phyloP scores from a whole-genome alignment of 2,797 vertebrate species.

The Darevskia nairensis region DNA sequence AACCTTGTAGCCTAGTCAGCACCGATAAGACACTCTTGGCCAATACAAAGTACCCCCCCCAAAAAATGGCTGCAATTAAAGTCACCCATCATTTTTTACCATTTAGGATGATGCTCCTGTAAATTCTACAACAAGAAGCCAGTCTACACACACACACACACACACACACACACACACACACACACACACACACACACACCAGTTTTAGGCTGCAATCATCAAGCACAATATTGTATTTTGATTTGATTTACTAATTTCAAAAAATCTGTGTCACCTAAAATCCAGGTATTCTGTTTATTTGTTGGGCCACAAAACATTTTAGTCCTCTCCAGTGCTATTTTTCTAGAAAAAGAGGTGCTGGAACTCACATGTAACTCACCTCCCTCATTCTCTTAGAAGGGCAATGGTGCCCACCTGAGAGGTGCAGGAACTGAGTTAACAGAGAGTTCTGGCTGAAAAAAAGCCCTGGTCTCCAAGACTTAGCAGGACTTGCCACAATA shows the following conservation, averaged over 20 bases:
- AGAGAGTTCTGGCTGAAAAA: too few species aligned
- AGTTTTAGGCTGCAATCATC: background rate
- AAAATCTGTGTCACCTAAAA: too few species aligned
- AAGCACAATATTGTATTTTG: background rate
- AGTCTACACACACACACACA: background rate
- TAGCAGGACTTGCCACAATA: background rate
- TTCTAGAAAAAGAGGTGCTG: too few species aligned
- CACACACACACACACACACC: too few species aligned
- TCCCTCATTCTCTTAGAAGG: too few species aligned
- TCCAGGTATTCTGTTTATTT: background rate
- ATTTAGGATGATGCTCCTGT: slow-evolving; percentile 53
- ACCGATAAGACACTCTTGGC: slow-evolving; percentile 38
- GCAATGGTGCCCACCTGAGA: too few species aligned
- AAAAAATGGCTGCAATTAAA: slow-evolving; percentile 34
- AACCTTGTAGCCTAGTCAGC: too few species aligned
- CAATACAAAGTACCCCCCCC: background rate
- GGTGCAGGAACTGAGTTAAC: too few species aligned
- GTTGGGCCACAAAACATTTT: background rate
- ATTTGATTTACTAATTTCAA: background rate
- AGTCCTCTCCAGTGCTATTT: background rate
- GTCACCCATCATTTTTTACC: slow-evolving; percentile 51
- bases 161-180: too few species aligned
- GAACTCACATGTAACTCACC: too few species aligned
- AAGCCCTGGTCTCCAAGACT: background rate
- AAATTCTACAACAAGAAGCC: background rate